Evolutionary conservation across 2,113 vertebrate genomes (phyloP), one percentile per base, ranked within the genome.

Genomic region (Neodontobutis hainanensis): DNA sequence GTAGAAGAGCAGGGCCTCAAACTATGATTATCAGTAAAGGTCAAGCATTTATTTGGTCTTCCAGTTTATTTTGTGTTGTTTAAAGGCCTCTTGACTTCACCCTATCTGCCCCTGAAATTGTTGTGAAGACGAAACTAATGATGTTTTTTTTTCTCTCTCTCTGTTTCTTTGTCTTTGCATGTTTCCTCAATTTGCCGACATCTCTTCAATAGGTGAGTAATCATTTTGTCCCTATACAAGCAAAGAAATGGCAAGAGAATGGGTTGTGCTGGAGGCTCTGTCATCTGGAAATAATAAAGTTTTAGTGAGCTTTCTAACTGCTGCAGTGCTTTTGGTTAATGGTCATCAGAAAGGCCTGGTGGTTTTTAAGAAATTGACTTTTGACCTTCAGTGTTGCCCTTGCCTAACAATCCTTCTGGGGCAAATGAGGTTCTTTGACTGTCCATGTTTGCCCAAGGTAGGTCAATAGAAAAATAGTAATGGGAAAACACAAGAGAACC

Each of bases 191-290:
- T 52, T 58, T 16, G 32, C 0, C 51, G 65, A 27, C 67, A 14
- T 63, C 64, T 49, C 72, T 61, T 75, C 63, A 72, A 61, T 68
- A 92, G 91, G 91, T 92, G 87, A 92, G 92, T 82, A 48, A 51
- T 71, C 48, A 12, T 45, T 55, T 55, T 55, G 35, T 55, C 3
- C n/a, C 10, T n/a, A 27, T 27, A 27, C 19, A 27, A 27, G 19
- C 19, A 27, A 27, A 27, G 19, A 27, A 27, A 2, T 27, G 19
- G 3, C 2, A 12, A 6, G 27, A 53, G 16, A 51, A 6, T 14
- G 32, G 32, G 5, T 55, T 1, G 50, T 11, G 11, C 34, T 52
- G 71, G 59, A 70, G 51, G 73, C 59, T 49, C 9, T 40, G 38
- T 34, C 11, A 42, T 38, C 32, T 43, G 48, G 45, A 76, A 72